These are phyloP conservation scores for Tragopan temminckii DNA, from an alignment of 2,797 vertebrate species.

Conservation along the genomic window DNA sequence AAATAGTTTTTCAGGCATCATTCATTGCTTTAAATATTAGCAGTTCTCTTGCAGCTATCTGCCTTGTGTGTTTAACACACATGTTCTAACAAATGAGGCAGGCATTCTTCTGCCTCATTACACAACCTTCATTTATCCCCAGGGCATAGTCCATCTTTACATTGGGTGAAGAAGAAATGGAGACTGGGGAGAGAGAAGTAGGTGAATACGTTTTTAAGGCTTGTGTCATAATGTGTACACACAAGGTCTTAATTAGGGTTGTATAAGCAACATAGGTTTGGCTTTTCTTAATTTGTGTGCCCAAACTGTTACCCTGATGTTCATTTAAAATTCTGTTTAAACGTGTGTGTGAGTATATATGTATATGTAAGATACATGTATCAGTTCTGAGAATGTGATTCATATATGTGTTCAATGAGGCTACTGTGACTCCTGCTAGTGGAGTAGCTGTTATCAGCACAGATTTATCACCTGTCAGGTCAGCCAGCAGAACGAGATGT, in stretches of 20 bases:
- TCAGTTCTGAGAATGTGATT: not conserved
- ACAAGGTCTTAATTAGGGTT: not conserved
- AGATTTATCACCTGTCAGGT: constrained; percentile 46
- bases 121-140: constrained; percentile 32
- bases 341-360: not conserved
- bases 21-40: constrained; percentile 6
- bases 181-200: not conserved
- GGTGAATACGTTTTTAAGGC: not conserved
- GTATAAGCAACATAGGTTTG: not conserved
- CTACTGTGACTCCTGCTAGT: constrained; percentile 7
- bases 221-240: not conserved
- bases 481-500: not conserved
- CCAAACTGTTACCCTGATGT: not conserved
- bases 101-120: constrained; percentile 61
- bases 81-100: constrained; percentile 60
- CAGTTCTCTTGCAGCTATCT: not conserved
- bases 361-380: not conserved
- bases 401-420: not conserved
- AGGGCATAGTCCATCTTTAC: constrained; percentile 46
- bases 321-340: not conserved
- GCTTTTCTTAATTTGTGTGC: not conserved
- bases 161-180: not conserved
- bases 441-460: constrained; percentile 13
- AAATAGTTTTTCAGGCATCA: not conserved
- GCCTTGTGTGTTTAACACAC: constrained; percentile 34